Conservation (phyloP, 2,797 vertebrate genomes). For the Pitangus sulphuratus region DNA sequence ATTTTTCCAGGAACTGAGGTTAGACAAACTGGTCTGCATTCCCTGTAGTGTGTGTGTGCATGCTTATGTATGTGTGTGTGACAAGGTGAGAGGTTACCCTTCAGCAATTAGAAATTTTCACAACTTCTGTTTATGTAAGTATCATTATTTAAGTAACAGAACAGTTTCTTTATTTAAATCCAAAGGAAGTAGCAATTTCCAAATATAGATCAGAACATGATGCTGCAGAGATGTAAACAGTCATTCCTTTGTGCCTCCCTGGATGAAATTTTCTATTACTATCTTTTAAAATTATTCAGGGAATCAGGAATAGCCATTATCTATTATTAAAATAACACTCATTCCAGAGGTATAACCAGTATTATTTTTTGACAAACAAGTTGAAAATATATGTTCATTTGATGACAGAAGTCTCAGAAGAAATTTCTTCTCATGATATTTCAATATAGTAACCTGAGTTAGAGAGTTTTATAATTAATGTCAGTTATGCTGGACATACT, state of each 20-base stretch:
- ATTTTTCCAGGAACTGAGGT: neutral
- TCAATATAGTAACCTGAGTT: constrained; percentile 40
- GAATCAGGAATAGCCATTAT: constrained; percentile 57
- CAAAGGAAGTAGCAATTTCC: neutral
- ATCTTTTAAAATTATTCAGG: constrained; percentile 49
- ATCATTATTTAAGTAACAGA: neutral
- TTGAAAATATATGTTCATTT: constrained; percentile 59
- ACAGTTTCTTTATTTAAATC: neutral
- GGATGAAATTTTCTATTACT: neutral
- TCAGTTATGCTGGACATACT: constrained; percentile 63
- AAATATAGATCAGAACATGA: constrained; percentile 25
- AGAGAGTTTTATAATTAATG: constrained; percentile 76
- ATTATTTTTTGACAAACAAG: constrained; percentile 21
- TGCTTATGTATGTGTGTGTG: rapidly evolving
- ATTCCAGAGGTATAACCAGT: constrained; percentile 12
- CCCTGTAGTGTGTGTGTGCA: neutral
- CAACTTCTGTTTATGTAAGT: neutral
- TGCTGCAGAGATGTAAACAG: neutral
- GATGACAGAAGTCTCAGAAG: constrained; percentile 52
- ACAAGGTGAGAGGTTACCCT: rapidly evolving
- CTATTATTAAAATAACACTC: constrained; percentile 67
- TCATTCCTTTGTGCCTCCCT: neutral
- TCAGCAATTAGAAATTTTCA: neutral
- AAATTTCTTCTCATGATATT: constrained; percentile 53
- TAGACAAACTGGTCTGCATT: neutral